Base-by-base conservation (phyloP, 2,888 invertebrate genomes). In the Loripinus fragilis region DNA sequence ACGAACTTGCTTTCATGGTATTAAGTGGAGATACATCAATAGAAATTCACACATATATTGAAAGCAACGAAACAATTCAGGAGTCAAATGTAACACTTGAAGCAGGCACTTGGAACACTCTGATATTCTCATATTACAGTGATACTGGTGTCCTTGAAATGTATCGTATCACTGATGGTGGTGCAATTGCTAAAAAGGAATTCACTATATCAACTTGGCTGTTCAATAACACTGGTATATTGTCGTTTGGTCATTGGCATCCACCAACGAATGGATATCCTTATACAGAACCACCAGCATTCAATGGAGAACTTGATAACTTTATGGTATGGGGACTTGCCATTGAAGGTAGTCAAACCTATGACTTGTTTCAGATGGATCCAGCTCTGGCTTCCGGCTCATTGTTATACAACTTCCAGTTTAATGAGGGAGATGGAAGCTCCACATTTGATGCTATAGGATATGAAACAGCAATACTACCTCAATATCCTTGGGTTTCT, bases 221-320 rank as follows among this genome's bases (percentile, higher is more conserved):
- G 20, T 89, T 90, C 52, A 79, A 68, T 50, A 42, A 68, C 17
- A 69, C 78, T 15, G 86, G 87, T 64, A 75, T 75, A 1, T 65
- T 90, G 28, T 84, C 90, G 0, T 55, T 90, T 38, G 90, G 90
- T 7, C 87, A 88, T 23, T 89, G 88, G 88, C 82, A 86, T 55
- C 84, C 86, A 20, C 85, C 88, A 30, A 76, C 76, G 0, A 81
- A 86, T 74, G 82, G 85, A 0, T 70, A 50, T 17, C 60, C 71
- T n/a, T 81, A 86, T 41, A 42, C 28, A 20, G 41, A 74, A 48
- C 82, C 84, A 0, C 38, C 38, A 15, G 70, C 76, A 33, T 81
- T 90, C 17, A 68, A 33, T 20, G 90, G 88, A 10, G 79, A 82
- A 55, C 70, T 90, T n/a, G 90, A 90, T 48, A 87, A 88, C 67